phyloP scores from a whole-genome alignment of 2,797 vertebrate species.

The Heterohyrax brucei region DNA sequence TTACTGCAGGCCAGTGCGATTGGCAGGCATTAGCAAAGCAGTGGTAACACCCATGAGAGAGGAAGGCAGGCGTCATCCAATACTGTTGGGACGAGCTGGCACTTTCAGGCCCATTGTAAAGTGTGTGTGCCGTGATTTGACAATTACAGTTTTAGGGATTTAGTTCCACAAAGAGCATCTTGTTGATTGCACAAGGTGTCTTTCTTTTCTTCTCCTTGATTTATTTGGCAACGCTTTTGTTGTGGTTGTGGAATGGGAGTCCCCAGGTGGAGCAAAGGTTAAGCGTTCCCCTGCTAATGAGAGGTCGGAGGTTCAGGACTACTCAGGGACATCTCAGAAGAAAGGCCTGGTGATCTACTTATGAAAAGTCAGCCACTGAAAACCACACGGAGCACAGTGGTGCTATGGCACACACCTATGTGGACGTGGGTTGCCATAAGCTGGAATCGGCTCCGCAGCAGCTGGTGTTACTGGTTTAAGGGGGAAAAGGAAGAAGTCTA shows the following conservation, averaged over 20 bases:
- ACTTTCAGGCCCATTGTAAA: not conserved
- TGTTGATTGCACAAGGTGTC: rapidly evolving
- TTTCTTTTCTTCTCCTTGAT: not conserved
- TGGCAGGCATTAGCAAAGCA: not conserved
- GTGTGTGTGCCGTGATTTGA: not conserved
- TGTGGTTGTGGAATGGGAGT: not conserved
- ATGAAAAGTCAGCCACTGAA: not conserved
- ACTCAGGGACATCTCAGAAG: not conserved
- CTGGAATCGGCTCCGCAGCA: not conserved
- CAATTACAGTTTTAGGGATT: not conserved
- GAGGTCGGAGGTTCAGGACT: no score
- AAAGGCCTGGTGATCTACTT: not conserved
- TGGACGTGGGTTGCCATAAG: not conserved
- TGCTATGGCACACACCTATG: no score
- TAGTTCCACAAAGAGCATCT: rapidly evolving
- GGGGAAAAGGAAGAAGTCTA: not conserved
- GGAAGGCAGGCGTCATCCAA: not conserved
- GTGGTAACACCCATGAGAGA: not conserved
- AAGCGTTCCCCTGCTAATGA: no score
- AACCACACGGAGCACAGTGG: not conserved
- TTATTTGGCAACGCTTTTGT: not conserved
- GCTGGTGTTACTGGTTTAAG: not conserved
- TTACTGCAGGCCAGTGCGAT: not conserved
- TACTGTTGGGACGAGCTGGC: not conserved
- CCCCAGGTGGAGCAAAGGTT: no score